Evolutionary conservation across 2,888 invertebrate species (phyloP), one percentile per base, ranked within the genome.

Genomic region (Agrotis clavis): DNA sequence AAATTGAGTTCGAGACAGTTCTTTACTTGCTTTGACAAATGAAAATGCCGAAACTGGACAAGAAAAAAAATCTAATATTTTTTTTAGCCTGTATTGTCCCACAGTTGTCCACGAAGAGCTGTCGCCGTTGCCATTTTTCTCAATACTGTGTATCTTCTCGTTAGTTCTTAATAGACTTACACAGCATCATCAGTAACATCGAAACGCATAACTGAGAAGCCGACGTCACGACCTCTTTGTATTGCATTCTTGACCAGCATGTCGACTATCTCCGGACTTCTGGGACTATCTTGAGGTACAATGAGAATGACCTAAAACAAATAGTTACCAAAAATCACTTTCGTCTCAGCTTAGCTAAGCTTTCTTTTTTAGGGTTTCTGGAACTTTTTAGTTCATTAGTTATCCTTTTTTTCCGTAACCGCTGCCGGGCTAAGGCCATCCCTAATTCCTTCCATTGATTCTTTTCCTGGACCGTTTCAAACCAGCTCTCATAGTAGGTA

Each of bases 141-240:
- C 4, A 14, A 2, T 16, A 14, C 18, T 30, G n/a, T 63, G n/a
- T 19, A 61, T 35, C 4, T 35, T 62, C 7, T 35, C 16, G 9
- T 54, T 45, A n/a, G 1, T 30, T 35, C 5, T 14, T 16, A 35
- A 30, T 51, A 4, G n/a, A 91, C 95, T 92, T 57, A 95, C 95
- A 93, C 83, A 18, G 74, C 74, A 6, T 89, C 84, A 65, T 87
- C 90, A 48, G 91, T 91, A 45, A 94, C 94, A 76, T 96, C 96
- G 62, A 96, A 96, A 18, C 96, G 89, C 21, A 96, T 74, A 5
- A 96, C 82, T 7, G 92, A 90, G 60, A 92, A 92, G 3, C 95
- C 94, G 6, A 90, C 86, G 41, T 95, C 94, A 3, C 87, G 87
- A 1, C 94, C 94, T 56, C 95, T 90, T 59, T 94, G 90, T 60